Percentiles rank a stretch among this genome's conserved stretches.
Evolutionary conservation across 2,113 vertebrate species (phyloP).

Genomic region (Microtus oregoni): DNA sequence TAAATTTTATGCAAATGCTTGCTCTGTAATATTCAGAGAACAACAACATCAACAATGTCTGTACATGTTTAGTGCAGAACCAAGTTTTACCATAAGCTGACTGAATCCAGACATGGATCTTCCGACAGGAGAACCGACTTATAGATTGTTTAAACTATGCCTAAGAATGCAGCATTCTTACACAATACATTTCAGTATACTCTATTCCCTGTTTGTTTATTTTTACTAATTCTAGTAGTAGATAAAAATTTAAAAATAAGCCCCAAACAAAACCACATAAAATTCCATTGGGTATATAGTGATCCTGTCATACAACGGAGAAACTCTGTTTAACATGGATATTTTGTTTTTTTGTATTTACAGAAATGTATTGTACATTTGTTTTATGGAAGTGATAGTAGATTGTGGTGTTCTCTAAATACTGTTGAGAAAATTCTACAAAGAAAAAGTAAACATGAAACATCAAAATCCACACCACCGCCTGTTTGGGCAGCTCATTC

Average conservation of each 20-base stretch:
- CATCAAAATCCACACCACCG: conserved; percentile 70
- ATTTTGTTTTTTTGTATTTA: conserved; percentile 27
- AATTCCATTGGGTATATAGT: background rate
- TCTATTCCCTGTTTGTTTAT: background rate
- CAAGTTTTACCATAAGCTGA: background rate
- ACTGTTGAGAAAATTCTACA: conserved; percentile 57
- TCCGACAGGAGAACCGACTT: background rate
- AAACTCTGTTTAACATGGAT: conserved; percentile 8
- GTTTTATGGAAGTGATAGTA: background rate
- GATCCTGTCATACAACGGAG: background rate
- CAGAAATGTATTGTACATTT: conserved; percentile 54
- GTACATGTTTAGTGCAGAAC: background rate
- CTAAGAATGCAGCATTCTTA: background rate
- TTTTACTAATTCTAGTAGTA: background rate
- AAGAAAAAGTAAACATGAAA: conserved; percentile 49
- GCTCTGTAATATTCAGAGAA: background rate
- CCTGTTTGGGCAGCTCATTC: conserved; percentile 64
- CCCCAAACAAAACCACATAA: background rate
- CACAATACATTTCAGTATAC: background rate
- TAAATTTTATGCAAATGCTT: background rate
- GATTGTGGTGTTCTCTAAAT: conserved; percentile 70
- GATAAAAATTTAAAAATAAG: background rate
- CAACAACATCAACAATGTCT: background rate
- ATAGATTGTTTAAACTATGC: background rate
- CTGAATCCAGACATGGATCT: background rate